These are phyloP conservation scores for Spinus olivaceus DNA, from an alignment of 2,797 vertebrate species.

Conservation along the genomic window DNA sequence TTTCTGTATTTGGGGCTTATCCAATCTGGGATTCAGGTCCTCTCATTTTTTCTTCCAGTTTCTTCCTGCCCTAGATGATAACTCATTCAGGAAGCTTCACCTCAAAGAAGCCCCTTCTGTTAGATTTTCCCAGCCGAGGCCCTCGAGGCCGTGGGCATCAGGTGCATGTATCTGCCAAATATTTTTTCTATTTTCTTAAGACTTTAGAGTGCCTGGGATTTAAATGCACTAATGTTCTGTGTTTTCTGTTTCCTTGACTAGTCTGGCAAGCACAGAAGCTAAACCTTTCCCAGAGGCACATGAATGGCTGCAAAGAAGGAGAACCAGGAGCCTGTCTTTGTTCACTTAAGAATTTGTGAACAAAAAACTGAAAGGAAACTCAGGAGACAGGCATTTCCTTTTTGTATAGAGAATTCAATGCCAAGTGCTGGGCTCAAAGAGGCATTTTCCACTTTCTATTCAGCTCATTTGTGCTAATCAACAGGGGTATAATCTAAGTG, in stretches of 20 bases:
- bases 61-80: background rate
- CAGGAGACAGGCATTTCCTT: background rate
- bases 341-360: background rate
- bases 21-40: background rate
- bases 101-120: background rate
- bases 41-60: background rate
- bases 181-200: background rate
- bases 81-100: background rate
- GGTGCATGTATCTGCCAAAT: background rate
- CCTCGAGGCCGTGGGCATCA: background rate
- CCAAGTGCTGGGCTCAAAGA: background rate
- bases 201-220: background rate
- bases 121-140: fast-evolving
- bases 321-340: background rate
- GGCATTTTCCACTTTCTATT: background rate
- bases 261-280: background rate
- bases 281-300: background rate
- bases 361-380: background rate
- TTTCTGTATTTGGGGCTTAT: background rate
- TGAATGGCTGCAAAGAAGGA: constrained; percentile 1
- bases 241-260: constrained; percentile 5
- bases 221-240: background rate
- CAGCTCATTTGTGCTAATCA: background rate
- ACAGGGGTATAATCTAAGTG: background rate
- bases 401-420: background rate